These are phyloP conservation scores for Anas capensis DNA, from an alignment of 2,797 vertebrate species.

Conservation along the genomic window DNA sequence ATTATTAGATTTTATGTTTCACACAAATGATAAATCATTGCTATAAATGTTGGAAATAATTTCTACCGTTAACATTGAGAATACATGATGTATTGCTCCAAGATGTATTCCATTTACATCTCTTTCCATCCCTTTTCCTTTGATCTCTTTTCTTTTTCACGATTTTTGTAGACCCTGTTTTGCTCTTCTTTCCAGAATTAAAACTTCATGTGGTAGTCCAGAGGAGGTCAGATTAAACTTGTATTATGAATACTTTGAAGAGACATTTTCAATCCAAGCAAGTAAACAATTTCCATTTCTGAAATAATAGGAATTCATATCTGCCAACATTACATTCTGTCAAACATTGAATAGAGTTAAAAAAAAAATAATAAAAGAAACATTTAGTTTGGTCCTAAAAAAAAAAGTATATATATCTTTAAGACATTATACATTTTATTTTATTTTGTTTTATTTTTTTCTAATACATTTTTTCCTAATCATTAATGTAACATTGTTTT, in stretches of 20 bases:
- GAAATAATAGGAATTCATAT: background rate
- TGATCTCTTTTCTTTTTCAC: background rate
- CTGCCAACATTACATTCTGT: background rate
- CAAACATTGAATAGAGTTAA: background rate
- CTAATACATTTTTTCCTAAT: background rate
- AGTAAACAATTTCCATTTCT: background rate
- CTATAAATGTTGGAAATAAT: background rate
- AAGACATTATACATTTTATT: background rate
- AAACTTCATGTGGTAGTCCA: background rate
- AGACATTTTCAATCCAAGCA: background rate
- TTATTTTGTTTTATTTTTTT: background rate
- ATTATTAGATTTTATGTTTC: background rate
- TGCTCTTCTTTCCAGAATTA: background rate
- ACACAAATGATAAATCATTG: background rate
- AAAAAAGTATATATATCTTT: background rate
- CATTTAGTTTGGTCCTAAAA: background rate
- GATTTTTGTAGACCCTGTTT: background rate
- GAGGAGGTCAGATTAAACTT: background rate
- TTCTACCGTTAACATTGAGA: background rate
- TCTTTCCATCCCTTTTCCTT: background rate
- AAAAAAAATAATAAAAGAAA: background rate
- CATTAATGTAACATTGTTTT: background rate
- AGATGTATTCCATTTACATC: background rate
- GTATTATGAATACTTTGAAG: background rate
- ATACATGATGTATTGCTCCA: background rate